Evolutionary conservation across 1,140 invertebrate species (phyloP).

Genomic region (Asobara japonica): DNA sequence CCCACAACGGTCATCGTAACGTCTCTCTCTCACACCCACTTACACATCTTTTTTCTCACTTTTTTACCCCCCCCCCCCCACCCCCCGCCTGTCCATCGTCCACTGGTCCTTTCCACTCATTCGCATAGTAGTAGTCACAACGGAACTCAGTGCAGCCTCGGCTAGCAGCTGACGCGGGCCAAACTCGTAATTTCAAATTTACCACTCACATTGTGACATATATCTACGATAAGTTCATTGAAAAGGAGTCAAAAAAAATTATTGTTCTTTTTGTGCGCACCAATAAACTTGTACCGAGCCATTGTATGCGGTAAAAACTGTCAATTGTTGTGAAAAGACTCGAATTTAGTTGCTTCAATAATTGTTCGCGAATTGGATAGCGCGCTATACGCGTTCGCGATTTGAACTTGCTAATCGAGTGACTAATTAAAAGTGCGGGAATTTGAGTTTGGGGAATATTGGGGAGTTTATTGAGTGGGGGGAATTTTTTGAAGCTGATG

Average conservation of each 20-base stretch:
- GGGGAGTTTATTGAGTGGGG: neutral
- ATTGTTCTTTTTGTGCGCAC: neutral
- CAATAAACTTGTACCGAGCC: too few species aligned
- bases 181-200: slow-evolving; percentile 6
- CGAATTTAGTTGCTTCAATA: too few species aligned
- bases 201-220: neutral
- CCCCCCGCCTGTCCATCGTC: slow-evolving; percentile 29
- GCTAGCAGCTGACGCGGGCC: slow-evolving; percentile 43
- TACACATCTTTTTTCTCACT: neutral
- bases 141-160: slow-evolving; percentile 45
- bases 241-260: neutral
- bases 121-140: slow-evolving; percentile 39
- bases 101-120: slow-evolving; percentile 37
- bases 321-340: neutral
- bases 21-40: neutral
- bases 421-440: too few species aligned
- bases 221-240: neutral
- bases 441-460: too few species aligned
- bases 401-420: too few species aligned
- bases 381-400: too few species aligned
- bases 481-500: too few species aligned
- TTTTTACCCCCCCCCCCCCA: slow-evolving; percentile 10
- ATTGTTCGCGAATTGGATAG: too few species aligned
- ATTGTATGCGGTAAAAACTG: too few species aligned
- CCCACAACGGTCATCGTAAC: neutral